Percentiles rank a stretch among this genome's conserved stretches.
phyloP scores from a whole-genome alignment of 2,113 vertebrate species.

The Acanthochromis polyacanthus region DNA sequence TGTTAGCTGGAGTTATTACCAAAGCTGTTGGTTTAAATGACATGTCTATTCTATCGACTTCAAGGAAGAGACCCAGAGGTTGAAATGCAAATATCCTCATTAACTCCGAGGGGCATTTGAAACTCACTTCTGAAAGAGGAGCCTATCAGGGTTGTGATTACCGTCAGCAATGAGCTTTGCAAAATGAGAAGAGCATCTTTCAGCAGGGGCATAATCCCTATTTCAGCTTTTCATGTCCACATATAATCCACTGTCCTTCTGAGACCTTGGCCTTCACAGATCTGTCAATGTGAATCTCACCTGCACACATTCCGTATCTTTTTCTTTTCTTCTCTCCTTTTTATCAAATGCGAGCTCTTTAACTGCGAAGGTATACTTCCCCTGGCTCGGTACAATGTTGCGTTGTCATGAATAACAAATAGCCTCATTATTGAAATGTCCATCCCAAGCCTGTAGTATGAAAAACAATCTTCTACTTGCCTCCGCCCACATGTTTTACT shows the following conservation, averaged over 20 bases:
- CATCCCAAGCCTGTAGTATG: slow-evolving; percentile 55
- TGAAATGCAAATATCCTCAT: slow-evolving; percentile 75
- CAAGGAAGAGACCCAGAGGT: slow-evolving; percentile 59
- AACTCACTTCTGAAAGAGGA: slow-evolving; percentile 53
- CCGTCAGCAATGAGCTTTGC: slow-evolving; percentile 53
- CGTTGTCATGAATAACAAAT: slow-evolving; percentile 76
- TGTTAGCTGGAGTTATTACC: slow-evolving; percentile 28
- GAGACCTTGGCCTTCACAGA: slow-evolving; percentile 69
- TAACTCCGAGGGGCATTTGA: slow-evolving; percentile 62
- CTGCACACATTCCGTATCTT: slow-evolving; percentile 4
- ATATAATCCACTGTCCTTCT: slow-evolving; percentile 67
- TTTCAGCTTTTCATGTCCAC: slow-evolving; percentile 62
- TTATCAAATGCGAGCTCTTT: slow-evolving; percentile 34
- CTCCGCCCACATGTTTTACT: slow-evolving; percentile 67
- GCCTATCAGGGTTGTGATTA: slow-evolving; percentile 60
- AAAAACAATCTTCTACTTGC: slow-evolving; percentile 67
- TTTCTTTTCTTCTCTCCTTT: slow-evolving; percentile 21
- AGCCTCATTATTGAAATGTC: slow-evolving; percentile 75
- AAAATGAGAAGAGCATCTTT: slow-evolving; percentile 66
- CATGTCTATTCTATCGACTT: slow-evolving; percentile 52
- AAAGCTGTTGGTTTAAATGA: slow-evolving; percentile 51
- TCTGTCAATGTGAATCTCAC: slow-evolving; percentile 54
- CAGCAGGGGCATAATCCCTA: slow-evolving; percentile 55
- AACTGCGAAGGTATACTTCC: slow-evolving; percentile 50
- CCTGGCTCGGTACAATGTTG: slow-evolving; percentile 41